Conservation (phyloP, 2,888 invertebrate genomes). For the Drosophila incognita region DNA sequence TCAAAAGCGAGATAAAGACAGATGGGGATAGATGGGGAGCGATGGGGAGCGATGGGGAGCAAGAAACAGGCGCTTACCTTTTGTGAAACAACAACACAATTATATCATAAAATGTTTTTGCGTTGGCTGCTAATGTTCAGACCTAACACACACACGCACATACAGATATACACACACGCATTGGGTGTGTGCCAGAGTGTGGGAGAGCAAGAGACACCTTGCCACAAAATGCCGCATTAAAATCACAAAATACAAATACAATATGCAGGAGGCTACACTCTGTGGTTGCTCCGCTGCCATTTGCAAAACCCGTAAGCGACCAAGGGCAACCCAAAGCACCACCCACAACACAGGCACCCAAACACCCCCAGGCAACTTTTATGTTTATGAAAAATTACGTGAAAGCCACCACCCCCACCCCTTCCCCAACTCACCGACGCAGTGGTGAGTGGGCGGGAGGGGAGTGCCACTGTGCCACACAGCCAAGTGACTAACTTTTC, state of each 20-base stretch:
- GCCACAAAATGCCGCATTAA: constrained; percentile 78
- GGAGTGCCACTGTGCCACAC: constrained; percentile 25
- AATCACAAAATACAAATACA: constrained; percentile 79
- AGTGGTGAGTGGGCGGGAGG: constrained; percentile 5
- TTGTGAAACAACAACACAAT: constrained; percentile 65
- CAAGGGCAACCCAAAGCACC: constrained; percentile 23
- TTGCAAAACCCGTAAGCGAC: constrained; percentile 37
- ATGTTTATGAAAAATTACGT: constrained; percentile 79
- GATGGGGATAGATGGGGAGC: not conserved
- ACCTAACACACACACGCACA: constrained; percentile 17
- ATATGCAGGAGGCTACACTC: constrained; percentile 54
- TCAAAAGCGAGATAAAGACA: not conserved
- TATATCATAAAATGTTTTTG: constrained; percentile 76
- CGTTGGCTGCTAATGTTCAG: constrained; percentile 57
- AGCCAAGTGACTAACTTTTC: constrained; percentile 66
- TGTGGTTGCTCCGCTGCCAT: constrained; percentile 36
- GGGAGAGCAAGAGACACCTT: constrained; percentile 17
- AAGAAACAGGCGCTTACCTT: constrained; percentile 41
- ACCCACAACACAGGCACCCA: constrained; percentile 12
- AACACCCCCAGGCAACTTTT: constrained; percentile 53
- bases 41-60: not conserved
- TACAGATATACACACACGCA: not conserved
- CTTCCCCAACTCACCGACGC: constrained; percentile 4
- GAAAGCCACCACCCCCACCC: constrained; percentile 29
- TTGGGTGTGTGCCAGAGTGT: not conserved